Base-by-base conservation (phyloP, 2,113 vertebrate species). In the Chaenocephalus aceratus region DNA sequence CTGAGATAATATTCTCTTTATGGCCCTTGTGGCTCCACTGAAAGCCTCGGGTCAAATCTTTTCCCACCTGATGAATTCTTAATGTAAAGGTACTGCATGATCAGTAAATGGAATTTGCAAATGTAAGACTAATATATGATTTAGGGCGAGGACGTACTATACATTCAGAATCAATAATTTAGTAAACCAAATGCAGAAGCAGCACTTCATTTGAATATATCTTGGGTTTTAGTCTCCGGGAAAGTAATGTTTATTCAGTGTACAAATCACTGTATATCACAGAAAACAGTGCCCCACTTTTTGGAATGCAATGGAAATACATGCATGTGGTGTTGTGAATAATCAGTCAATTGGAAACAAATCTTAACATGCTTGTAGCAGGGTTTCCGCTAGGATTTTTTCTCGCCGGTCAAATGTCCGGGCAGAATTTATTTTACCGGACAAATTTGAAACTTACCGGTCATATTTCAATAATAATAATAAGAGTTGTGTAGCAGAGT, bases 101-200 rank as follows among this genome's bases (percentile, higher is more conserved):
- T 75, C 48, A 53, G 49, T 88, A 73, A 83, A 84, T 83, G 79
- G 58, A 78, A 83, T 57, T 56, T 88, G 83, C 85, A 87, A 84
- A 93, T 89, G 82, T 77, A 81, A 82, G 48, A 83, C 74, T 78
- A 88, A 89, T 89, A 79, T 86, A 71, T 84, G 76, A 83, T 85
- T 92, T 83, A 70, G 46, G 45, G n/a, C 7, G 5, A 12, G 13
- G 58, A 64, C 73, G 54, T 79, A 70, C 68, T 65, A 54, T 89
- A 77, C 64, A 72, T 81, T 52, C 46, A 77, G 2, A 51, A 80
- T 90, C 5, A 87, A 87, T 89, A 62, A 88, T 90, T 89, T 63
- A 91, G 30, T 36, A 30, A 70, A 15, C 64, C 46, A 72, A 36
- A 51, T 77, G 65, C 64, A 75, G 48, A 46, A 44, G 46, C 30